Evolutionary conservation across 2,113 vertebrate genomes (phyloP).

Genomic region (Saccopteryx leptura): DNA sequence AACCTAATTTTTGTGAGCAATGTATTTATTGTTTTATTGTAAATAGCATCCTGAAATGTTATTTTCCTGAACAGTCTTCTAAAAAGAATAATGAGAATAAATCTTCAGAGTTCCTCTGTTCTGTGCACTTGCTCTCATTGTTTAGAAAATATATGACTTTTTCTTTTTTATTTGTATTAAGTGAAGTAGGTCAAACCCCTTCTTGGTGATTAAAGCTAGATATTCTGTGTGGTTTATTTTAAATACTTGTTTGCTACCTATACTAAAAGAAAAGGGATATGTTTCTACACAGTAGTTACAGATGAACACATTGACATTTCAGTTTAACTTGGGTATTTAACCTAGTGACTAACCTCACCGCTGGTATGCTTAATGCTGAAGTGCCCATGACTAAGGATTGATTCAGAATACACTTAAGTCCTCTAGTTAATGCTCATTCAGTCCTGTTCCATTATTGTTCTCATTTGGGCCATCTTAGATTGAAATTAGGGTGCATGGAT

Average conservation of each 20-base stretch:
- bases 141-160: slow-evolving; percentile 21
- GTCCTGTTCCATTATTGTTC: not conserved
- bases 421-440: not conserved
- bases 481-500: not conserved
- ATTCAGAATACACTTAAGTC: not conserved
- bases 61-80: not conserved
- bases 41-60: not conserved
- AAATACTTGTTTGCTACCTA: not conserved
- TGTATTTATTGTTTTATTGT: not conserved
- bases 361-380: not conserved
- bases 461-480: slow-evolving; percentile 8
- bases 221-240: not conserved
- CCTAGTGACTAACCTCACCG: not conserved
- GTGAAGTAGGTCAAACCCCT: not conserved
- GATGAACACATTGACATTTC: not conserved
- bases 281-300: not conserved
- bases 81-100: slow-evolving; percentile 15
- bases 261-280: slow-evolving; percentile 1
- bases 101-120: not conserved
- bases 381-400: not conserved
- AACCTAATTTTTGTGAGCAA: too few relatives aligned
- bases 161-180: slow-evolving; percentile 1
- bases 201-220: not conserved
- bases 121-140: not conserved
- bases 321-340: not conserved